A percentile compares a stretch with the other conserved stretches of the same genome.
These are phyloP conservation scores for Biston betularia DNA, from an alignment of 2,888 invertebrate species.

Conservation along the genomic window DNA sequence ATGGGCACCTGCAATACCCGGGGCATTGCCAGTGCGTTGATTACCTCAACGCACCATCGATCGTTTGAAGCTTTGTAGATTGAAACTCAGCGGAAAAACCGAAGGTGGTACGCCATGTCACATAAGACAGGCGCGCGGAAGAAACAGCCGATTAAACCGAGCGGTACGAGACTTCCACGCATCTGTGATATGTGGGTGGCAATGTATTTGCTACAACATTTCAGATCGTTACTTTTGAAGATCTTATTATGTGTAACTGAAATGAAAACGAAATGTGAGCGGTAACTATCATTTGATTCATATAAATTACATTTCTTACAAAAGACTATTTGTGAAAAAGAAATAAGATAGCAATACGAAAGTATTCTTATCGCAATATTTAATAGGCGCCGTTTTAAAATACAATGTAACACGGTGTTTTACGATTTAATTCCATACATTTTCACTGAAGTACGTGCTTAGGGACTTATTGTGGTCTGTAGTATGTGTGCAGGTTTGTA, in stretches of 20 bases:
- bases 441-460: conserved; percentile 51
- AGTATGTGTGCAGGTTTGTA: conserved; percentile 12
- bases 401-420: conserved; percentile 55
- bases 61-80: no score
- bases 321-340: background rate
- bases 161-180: no score
- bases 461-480: conserved; percentile 46
- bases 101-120: no score
- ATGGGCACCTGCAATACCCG: no score
- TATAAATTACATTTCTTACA: background rate
- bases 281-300: background rate
- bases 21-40: no score
- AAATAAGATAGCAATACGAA: background rate
- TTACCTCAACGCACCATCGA: no score
- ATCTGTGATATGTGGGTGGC: no score
- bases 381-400: conserved; percentile 45
- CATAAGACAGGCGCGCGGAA: no score
- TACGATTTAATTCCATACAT: conserved; percentile 61
- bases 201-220: no score
- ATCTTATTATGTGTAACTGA: background rate
- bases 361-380: conserved; percentile 39
- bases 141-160: no score
- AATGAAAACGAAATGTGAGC: background rate
- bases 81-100: no score
- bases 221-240: no score